A percentile compares a stretch with the other conserved stretches of the same genome.
Evolutionary conservation across 1,140 invertebrate genomes (phyloP).

Genomic region (Triops longicaudatus): DNA sequence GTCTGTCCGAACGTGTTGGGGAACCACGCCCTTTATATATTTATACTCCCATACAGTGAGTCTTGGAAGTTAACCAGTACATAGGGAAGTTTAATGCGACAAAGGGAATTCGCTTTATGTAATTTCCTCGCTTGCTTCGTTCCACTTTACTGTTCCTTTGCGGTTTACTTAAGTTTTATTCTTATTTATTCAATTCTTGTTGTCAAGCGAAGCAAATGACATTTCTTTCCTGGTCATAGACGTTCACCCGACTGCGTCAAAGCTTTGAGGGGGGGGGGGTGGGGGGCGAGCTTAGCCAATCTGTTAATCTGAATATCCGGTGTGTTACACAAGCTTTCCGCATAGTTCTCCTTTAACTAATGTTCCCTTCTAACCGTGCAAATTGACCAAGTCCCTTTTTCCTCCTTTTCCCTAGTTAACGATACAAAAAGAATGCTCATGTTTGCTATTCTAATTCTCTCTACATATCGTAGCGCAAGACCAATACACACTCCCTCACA

Average conservation of each 20-base stretch:
- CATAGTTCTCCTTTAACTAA: neutral
- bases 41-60: neutral
- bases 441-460: neutral
- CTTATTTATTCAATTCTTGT: too few species aligned
- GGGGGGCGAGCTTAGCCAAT: neutral
- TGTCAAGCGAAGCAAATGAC: too few species aligned
- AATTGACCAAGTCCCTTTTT: neutral
- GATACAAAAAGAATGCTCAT: neutral
- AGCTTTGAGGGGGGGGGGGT: neutral
- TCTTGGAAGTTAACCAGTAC: neutral
- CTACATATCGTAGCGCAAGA: neutral
- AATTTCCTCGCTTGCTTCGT: too few species aligned
- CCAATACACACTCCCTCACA: neutral
- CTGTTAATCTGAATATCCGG: constrained; percentile 7
- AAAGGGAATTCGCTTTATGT: too few species aligned
- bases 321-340: neutral
- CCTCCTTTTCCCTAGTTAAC: neutral
- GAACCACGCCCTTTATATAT: constrained; percentile 1
- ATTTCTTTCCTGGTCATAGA: too few species aligned
- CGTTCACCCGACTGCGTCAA: neutral
- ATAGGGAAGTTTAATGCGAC: too few species aligned
- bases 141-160: too few species aligned
- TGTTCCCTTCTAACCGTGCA: neutral
- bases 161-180: too few species aligned
- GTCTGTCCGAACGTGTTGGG: neutral